Percentiles rank a stretch among this genome's conserved stretches.
Evolutionary conservation across 2,888 invertebrate genomes (phyloP).

Genomic region (Pyrgus malvae): DNA sequence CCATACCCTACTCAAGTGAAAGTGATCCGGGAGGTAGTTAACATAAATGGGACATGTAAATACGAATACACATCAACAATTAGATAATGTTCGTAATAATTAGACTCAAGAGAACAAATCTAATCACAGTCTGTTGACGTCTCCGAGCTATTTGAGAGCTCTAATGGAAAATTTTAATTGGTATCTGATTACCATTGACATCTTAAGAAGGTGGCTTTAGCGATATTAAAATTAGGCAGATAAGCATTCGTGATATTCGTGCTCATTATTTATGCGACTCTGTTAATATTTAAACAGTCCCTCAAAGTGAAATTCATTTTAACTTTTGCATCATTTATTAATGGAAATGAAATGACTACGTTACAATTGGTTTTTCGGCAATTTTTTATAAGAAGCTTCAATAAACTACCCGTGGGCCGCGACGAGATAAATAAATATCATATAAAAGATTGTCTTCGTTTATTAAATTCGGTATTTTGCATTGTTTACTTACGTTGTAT

Average conservation of each 20-base stretch:
- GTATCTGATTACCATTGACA: slow-evolving; percentile 33
- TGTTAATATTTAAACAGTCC: slow-evolving; percentile 9
- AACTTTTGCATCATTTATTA: not conserved
- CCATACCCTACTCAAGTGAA: slow-evolving; percentile 9
- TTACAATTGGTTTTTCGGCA: not conserved
- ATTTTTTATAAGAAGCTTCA: not conserved
- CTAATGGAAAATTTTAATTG: slow-evolving; percentile 39
- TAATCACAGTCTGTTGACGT: slow-evolving; percentile 32
- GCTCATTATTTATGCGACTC: slow-evolving; percentile 1
- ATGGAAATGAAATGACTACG: slow-evolving; percentile 3
- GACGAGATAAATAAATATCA: too few species aligned
- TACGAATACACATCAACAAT: slow-evolving; percentile 16
- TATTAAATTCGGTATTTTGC: too few species aligned
- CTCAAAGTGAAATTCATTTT: slow-evolving; percentile 8
- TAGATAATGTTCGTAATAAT: slow-evolving; percentile 29
- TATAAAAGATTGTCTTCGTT: too few species aligned
- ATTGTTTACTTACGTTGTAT: too few species aligned
- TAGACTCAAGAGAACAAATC: slow-evolving; percentile 28
- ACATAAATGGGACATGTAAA: slow-evolving; percentile 22
- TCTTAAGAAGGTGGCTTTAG: slow-evolving; percentile 18
- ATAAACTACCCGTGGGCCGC: too few species aligned
- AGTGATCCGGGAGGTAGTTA: slow-evolving; percentile 18
- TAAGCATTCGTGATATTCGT: slow-evolving; percentile 2
- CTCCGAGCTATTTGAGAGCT: slow-evolving; percentile 29
- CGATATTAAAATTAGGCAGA: slow-evolving; percentile 12